Evolutionary conservation across 2,888 invertebrate genomes (phyloP).

Genomic region (Synergus japonicus): DNA sequence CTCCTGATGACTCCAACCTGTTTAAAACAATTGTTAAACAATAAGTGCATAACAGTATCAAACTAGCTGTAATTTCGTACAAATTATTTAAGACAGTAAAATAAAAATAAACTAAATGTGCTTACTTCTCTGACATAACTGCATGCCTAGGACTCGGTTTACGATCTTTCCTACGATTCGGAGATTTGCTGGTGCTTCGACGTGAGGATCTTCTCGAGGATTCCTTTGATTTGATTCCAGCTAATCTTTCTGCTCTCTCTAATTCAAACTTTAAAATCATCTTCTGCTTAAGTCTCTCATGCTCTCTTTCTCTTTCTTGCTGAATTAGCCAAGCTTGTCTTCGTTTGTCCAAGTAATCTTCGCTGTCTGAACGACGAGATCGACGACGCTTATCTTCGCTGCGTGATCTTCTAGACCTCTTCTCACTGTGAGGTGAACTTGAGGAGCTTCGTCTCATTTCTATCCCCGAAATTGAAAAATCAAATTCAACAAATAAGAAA

Average conservation of each 20-base stretch:
- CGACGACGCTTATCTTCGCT: constrained; percentile 3
- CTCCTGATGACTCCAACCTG: background rate
- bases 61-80: too few relatives aligned
- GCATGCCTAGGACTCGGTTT: background rate
- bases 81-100: too few relatives aligned
- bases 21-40: background rate
- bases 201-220: background rate
- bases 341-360: background rate
- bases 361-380: too few relatives aligned
- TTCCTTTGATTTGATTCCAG: background rate
- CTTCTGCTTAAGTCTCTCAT: background rate
- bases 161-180: background rate
- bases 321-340: constrained; percentile 5
- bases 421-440: background rate
- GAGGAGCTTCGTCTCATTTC: background rate
- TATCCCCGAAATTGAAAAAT: background rate
- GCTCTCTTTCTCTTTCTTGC: background rate
- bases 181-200: background rate
- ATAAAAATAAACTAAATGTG: too few relatives aligned
- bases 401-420: constrained; percentile 2
- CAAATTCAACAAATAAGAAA: too few relatives aligned
- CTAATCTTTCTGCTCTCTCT: background rate
- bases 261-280: constrained; percentile 26
- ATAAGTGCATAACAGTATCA: too few relatives aligned
- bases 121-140: constrained; percentile 1